A percentile compares a stretch with the other conserved stretches of the same genome.
phyloP scores from a whole-genome alignment of 2,888 invertebrate species.

The Priocnemis perturbator region DNA sequence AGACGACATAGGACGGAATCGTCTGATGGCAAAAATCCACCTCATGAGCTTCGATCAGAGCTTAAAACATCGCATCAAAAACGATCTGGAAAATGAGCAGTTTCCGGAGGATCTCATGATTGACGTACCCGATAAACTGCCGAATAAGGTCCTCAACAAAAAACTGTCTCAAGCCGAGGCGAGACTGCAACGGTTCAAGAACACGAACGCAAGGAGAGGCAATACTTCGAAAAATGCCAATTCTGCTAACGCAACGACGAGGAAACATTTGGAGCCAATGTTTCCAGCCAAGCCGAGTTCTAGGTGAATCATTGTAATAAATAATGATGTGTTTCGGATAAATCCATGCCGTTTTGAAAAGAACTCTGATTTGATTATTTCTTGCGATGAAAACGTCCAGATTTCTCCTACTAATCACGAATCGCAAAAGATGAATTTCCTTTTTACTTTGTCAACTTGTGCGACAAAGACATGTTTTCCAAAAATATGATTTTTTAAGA shows the following conservation, averaged over 20 bases:
- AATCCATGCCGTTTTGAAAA: no score
- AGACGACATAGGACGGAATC: constrained; percentile 59
- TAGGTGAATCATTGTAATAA: constrained; percentile 52
- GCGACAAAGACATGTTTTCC: no score
- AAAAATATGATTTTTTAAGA: no score
- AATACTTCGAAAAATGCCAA: constrained; percentile 38
- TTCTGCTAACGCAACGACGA: constrained; percentile 33
- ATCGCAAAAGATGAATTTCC: no score
- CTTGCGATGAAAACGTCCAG: no score
- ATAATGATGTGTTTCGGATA: no score
- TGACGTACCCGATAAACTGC: constrained; percentile 69
- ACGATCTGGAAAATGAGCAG: constrained; percentile 75
- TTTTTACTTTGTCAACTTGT: no score
- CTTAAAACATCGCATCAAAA: constrained; percentile 74
- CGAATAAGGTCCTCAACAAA: constrained; percentile 72
- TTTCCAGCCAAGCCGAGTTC: constrained; percentile 49
- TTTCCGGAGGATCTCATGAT: constrained; percentile 70
- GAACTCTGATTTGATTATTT: no score
- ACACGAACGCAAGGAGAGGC: constrained; percentile 60
- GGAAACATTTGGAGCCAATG: constrained; percentile 61
- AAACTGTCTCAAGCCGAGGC: constrained; percentile 72
- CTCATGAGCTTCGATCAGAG: constrained; percentile 71
- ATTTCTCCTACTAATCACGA: no score
- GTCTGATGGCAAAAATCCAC: constrained; percentile 62
- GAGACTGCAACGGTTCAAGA: constrained; percentile 63